Base-by-base conservation (phyloP, 2,888 invertebrate genomes). In the Argynnis bischoffii region DNA sequence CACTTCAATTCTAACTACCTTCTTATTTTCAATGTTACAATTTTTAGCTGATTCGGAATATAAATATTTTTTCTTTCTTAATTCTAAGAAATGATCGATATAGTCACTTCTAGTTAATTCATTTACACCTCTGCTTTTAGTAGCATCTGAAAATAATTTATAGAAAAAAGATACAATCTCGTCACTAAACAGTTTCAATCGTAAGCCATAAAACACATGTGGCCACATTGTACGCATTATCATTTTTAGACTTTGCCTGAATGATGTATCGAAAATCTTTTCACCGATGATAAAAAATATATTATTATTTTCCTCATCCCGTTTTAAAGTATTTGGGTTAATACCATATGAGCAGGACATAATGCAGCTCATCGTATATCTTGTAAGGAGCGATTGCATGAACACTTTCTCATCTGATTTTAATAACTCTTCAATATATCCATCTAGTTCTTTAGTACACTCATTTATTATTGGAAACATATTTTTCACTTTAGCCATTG, bases 181-280 rank as follows among this genome's bases (percentile, higher is more conserved):
- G 4, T 31, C 11, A 1, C 83, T 81, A 54, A 85, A 76, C 0
- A 68, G 21, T 64, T 74, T 76, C 26, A 83, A 77, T 8, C 85
- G 81, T 4, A 86, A 59, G 0, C 73, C 75, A 66, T 87, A 88
- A 64, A 88, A 87, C 26, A 87, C 63, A 0, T 75, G 74, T 0
- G 88, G 88, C 84, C 85, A 88, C n/a, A 86, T 79, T 13, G 80
- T 68, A 31, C 84, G 78, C 4, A 6, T 18, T 51, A 61, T 18
- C 11, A 61, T 0, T 21, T 53, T 61, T 6, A 61, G 6, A 14
- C 21, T 61, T 5, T 8, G 16, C 0, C 2, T 41, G 13, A 61
- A 6, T 4, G 61, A 61, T 18, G 51, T 8, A 18, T 61, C 51
- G 5, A 61, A 61, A 13, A 61, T 53, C 15, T 51, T 61, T 11